Evolutionary conservation across 53 echinoderm and acorn worm genomes (phyloP), one percentile per base, ranked within the genome.

Genomic region (Holothuria scabra): DNA sequence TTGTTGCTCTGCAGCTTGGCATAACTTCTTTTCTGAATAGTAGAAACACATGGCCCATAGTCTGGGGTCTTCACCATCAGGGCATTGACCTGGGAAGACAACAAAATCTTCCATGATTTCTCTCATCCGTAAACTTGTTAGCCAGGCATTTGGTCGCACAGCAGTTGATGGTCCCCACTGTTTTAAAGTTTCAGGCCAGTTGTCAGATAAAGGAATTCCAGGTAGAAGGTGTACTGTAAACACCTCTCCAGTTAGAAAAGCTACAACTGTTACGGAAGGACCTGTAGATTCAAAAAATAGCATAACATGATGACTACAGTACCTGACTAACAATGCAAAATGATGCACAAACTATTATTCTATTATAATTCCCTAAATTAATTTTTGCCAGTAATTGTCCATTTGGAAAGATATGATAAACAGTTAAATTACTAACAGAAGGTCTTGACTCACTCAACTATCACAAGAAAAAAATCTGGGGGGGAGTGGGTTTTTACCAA

Each of bases 11-110:
- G 67, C 67, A 3, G 86, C 57, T 58, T 80, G 46, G 13, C 84
- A 86, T 0, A 96, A 76, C 19, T 86, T 60, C 55, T 72, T 88
- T 91, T 96, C 91, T 5, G 87, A 79, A 8, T 80, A 60, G 44
- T 90, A 84, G 32, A 93, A 93, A 49, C 93, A 93, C 48, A 88
- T 76, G 29, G 90, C 90, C 96, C 96, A 96, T 29, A 96, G 88
- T 46, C 92, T 79, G n/a, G 89, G 85, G 63, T 93, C 93, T 25
- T 86, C 84, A 26, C 74, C 76, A 3, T 74, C 49, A 1, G 86
- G 89, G 24, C 84, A 81, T 57, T 70, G 80, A 30, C 84, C 85
- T 9, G 93, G 87, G 80, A 90, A 90, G 32, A 92, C 86, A 33
- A 89, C 78, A 83, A 93, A 91, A 46, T 90, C 88, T 56, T 90